Base-by-base conservation (phyloP, 2,888 invertebrate species). In the Drymonia ruficornis region DNA sequence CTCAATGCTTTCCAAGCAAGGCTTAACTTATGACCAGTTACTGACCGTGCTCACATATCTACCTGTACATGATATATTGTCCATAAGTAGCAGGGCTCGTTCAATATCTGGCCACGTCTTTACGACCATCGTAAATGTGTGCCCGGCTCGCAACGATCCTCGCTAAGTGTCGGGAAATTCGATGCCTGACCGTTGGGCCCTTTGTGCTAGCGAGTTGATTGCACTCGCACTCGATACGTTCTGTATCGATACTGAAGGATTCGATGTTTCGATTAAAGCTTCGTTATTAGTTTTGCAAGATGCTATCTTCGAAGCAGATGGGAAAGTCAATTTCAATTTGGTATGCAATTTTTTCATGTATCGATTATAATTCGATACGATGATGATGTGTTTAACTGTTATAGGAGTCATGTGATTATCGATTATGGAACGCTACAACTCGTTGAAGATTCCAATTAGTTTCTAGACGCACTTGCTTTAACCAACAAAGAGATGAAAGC, bases 41-140 rank as follows among this genome's bases (percentile, higher is more conserved):
- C 43, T 19, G 12, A 43, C 16, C 9, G 40, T 40, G 3, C 9
- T 6, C 13, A 45, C 45, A 45, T 42, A 50, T 50, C 36, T 50
- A 50, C n/a, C 38, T 46, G 31, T 50, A 29, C 47, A 51, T 51
- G 38, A 52, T 51, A 48, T 51, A 45, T 60, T 57, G 61, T 58
- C 68, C 58, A 61, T 68, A 69, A 63, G 56, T 48, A 75, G 59
- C 56, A 65, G 56, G 60, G 59, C 56, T 61, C 62, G 68, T 81
- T 78, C 76, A 80, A 83, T 82, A 84, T 85, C 81, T 79, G 76
- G 72, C 79, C 80, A 79, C 80, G 80, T 80, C 77, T 86, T 86
- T 86, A 86, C 76, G 85, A 81, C 72, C 59, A 63, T 76, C 83
- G 74, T 87, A 85, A 86, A 86, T 70, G 74, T 74, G 70, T 53